Evolutionary conservation across 2,797 vertebrate species (phyloP).

Genomic region (Tangara arthus): DNA sequence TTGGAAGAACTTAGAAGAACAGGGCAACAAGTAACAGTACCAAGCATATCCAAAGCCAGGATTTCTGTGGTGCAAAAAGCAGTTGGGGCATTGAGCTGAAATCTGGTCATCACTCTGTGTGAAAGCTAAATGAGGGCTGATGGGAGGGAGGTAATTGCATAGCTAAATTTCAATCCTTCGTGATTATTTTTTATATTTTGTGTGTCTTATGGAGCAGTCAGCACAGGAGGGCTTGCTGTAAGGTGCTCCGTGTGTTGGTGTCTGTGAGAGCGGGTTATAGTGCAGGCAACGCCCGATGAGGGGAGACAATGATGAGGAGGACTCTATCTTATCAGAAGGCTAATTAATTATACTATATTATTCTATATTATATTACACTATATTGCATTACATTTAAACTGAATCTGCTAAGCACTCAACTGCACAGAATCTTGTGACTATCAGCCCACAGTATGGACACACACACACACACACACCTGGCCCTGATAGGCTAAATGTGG

Average conservation of each 20-base stretch:
- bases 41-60: not conserved
- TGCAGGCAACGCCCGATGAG: not conserved
- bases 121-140: not conserved
- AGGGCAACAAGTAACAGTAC: not conserved
- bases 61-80: not conserved
- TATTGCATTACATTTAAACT: not conserved
- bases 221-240: rapidly evolving
- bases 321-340: not conserved
- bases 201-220: rapidly evolving
- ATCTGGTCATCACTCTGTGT: rapidly evolving
- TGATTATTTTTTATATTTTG: not conserved
- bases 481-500: no score
- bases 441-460: not conserved
- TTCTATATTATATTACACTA: not conserved
- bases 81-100: not conserved
- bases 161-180: not conserved
- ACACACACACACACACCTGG: no score
- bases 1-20: no score
- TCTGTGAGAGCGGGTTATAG: not conserved
- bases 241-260: rapidly evolving
- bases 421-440: not conserved
- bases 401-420: not conserved
- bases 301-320: not conserved
- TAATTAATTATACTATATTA: not conserved
- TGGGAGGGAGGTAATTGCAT: not conserved